Conservation (phyloP, 2,113 vertebrate genomes). For the Columba janthina region DNA sequence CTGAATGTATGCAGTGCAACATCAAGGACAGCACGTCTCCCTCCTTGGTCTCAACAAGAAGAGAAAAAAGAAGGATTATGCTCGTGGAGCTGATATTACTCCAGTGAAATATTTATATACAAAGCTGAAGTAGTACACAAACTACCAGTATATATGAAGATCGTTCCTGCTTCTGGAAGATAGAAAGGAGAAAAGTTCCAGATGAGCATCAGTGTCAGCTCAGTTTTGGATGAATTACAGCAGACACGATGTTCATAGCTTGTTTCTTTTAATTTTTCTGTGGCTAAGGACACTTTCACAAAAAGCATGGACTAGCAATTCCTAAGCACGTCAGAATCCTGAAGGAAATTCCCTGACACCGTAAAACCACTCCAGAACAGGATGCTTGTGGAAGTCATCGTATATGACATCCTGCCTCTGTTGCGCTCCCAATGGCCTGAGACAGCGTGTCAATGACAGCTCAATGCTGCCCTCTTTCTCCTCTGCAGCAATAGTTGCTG, state of each 20-base stretch:
- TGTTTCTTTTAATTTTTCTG: background rate
- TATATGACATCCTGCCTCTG: background rate
- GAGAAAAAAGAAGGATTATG: background rate
- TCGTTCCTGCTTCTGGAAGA: background rate
- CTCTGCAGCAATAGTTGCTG: background rate
- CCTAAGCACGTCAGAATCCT: background rate
- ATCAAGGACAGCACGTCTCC: background rate
- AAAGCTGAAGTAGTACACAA: background rate
- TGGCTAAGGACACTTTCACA: background rate
- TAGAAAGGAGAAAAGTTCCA: background rate
- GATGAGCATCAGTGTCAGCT: background rate
- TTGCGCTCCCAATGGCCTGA: background rate
- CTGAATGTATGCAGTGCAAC: background rate
- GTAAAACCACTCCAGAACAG: background rate
- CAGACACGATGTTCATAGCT: background rate
- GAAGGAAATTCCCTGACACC: background rate
- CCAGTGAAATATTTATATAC: background rate
- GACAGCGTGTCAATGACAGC: background rate
- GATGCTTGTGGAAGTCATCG: background rate
- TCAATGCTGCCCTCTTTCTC: background rate
- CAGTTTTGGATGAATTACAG: background rate
- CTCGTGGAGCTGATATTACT: background rate
- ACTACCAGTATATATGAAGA: background rate
- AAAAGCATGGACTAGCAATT: background rate
- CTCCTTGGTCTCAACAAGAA: background rate